A percentile compares a stretch with the other conserved stretches of the same genome.
phyloP scores from a whole-genome alignment of 1,140 invertebrate genomes.

The Lanistes nyassanus region DNA sequence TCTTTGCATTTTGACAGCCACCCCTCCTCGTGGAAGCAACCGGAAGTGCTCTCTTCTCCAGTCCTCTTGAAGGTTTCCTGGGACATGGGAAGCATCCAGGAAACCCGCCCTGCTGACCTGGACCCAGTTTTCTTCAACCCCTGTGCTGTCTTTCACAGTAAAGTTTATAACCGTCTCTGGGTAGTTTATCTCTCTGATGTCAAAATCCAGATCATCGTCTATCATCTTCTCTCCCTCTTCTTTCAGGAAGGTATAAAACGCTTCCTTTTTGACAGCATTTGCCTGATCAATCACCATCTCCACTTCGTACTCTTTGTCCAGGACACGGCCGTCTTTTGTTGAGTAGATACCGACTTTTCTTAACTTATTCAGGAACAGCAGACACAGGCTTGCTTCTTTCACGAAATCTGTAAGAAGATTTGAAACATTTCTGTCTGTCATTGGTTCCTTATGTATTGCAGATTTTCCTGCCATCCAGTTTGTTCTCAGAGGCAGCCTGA shows the following conservation, averaged over 20 bases:
- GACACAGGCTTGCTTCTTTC: neutral
- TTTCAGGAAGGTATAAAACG: neutral
- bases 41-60: slow-evolving; percentile 35
- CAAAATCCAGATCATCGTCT: neutral
- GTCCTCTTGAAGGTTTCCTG: slow-evolving; percentile 15
- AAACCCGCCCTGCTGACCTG: slow-evolving; percentile 2
- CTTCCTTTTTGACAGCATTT: neutral
- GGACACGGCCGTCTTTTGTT: slow-evolving; percentile 1
- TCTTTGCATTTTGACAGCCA: slow-evolving; percentile 36
- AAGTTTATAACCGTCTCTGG: neutral
- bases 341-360: slow-evolving; percentile 6
- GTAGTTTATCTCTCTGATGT: neutral
- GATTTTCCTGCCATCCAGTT: slow-evolving; percentile 42
- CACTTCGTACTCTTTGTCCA: slow-evolving; percentile 5
- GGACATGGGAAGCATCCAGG: too few species aligned
- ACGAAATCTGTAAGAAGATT: neutral
- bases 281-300: neutral
- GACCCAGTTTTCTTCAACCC: neutral
- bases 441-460: slow-evolving; percentile 27
- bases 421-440: slow-evolving; percentile 16
- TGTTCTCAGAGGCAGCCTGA: slow-evolving; percentile 48
- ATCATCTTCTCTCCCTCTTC: neutral
- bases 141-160: neutral
- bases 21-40: slow-evolving; percentile 52
- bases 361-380: slow-evolving; percentile 17